phyloP scores from a whole-genome alignment of 2,113 vertebrate genomes.

The Scophthalmus maximus region DNA sequence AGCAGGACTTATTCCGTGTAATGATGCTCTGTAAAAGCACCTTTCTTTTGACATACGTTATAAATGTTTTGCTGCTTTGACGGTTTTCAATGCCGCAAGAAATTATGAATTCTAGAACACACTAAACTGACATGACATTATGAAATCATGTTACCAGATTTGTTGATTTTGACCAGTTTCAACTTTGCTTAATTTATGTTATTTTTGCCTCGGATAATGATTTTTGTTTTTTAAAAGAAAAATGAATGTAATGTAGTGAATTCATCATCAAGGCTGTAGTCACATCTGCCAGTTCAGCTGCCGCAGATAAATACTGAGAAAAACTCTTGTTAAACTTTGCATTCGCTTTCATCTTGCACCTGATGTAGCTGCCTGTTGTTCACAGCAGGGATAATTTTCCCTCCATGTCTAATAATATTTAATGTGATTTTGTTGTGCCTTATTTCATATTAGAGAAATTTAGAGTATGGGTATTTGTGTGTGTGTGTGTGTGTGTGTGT shows the following conservation, averaged over 20 bases:
- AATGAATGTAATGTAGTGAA: conserved; percentile 37
- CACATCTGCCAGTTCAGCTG: neutral
- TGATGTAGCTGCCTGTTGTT: conserved; percentile 32
- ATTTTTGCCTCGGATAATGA: too few relatives aligned
- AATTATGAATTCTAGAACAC: neutral
- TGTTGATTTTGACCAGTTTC: neutral
- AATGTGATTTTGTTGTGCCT: conserved; percentile 11
- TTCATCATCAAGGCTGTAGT: too few relatives aligned
- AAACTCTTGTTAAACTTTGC: conserved; percentile 35
- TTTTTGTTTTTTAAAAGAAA: too few relatives aligned
- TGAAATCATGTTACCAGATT: conserved; percentile 20
- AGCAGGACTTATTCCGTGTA: neutral
- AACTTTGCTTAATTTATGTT: too few relatives aligned
- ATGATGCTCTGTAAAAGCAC: neutral
- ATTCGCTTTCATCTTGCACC: conserved; percentile 49
- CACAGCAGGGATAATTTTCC: conserved; percentile 11
- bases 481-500: conserved; percentile 35
- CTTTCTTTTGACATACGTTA: neutral
- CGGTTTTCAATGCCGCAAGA: neutral
- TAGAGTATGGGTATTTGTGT: conserved; percentile 41
- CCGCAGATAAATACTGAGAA: conserved; percentile 32
- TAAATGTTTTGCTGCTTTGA: neutral
- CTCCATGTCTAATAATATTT: conserved; percentile 15
- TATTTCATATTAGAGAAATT: conserved; percentile 36
- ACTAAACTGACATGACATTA: neutral